Evolutionary conservation across 2,797 vertebrate species (phyloP).

Genomic region (Chaetophractus vellerosus): DNA sequence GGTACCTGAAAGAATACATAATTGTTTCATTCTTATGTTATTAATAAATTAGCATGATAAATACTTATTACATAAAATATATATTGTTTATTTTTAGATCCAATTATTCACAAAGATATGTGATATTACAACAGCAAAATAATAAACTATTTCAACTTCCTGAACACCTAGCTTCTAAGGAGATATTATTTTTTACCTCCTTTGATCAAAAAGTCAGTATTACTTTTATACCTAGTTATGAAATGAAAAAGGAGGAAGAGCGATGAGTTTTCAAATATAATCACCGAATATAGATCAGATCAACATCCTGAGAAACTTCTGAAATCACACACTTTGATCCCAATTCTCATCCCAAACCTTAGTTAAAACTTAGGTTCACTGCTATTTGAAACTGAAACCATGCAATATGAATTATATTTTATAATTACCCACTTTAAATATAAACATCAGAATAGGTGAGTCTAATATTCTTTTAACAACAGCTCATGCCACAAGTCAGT

Average conservation of each 20-base stretch:
- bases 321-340: slow-evolving; percentile 14
- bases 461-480: not conserved
- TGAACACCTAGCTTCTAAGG: slow-evolving; percentile 13
- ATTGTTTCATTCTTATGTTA: not conserved
- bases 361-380: not conserved
- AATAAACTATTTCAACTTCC: not conserved
- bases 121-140: no score
- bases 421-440: slow-evolving; percentile 3
- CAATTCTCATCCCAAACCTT: not conserved
- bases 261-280: not conserved
- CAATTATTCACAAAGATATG: no score
- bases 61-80: no score
- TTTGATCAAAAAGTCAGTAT: slow-evolving; percentile 17
- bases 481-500: not conserved
- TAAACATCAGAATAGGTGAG: not conserved
- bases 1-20: not conserved
- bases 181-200: not conserved
- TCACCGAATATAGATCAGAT: not conserved
- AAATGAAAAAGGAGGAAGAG: slow-evolving; percentile 26
- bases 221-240: not conserved
- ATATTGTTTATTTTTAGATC: no score
- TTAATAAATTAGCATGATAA: not conserved
- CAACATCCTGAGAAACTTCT: not conserved
- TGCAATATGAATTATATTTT: not conserved
- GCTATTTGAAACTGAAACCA: slow-evolving; percentile 18